Percentiles rank a stretch among this genome's conserved stretches.
These are phyloP conservation scores for Leptinotarsa tumamoca DNA, from an alignment of 2,888 invertebrate species.

Conservation along the genomic window DNA sequence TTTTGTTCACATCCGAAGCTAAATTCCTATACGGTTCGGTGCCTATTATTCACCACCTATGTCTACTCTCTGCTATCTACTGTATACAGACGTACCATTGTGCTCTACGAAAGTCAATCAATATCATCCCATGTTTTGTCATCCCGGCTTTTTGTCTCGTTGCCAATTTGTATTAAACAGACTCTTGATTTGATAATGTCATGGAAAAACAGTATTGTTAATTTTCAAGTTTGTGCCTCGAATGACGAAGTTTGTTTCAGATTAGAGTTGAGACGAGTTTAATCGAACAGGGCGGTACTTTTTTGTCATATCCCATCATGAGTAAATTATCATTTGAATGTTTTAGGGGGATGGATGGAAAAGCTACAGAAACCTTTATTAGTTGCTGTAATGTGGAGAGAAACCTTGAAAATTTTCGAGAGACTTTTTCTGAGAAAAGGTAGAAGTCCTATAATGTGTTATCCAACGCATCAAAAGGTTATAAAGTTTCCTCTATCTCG, in stretches of 20 bases:
- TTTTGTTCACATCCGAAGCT: slow-evolving; percentile 52
- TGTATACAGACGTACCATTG: slow-evolving; percentile 47
- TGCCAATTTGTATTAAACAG: slow-evolving; percentile 57
- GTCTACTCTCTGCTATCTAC: slow-evolving; percentile 47
- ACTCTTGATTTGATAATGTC: slow-evolving; percentile 50
- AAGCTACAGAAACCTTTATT: no score
- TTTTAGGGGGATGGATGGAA: background rate
- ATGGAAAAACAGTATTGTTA: slow-evolving; percentile 39
- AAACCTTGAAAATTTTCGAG: no score
- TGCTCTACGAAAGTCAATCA: slow-evolving; percentile 51
- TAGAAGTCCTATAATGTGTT: no score
- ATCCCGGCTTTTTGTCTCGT: slow-evolving; percentile 56
- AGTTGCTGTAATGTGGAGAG: no score
- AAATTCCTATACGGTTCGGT: slow-evolving; percentile 48
- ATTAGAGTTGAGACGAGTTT: background rate
- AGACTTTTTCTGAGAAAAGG: no score
- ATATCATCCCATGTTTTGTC: slow-evolving; percentile 52
- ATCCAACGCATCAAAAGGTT: no score
- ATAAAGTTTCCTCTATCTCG: no score
- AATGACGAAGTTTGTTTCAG: slow-evolving; percentile 40
- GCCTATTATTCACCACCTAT: slow-evolving; percentile 46
- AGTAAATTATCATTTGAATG: background rate
- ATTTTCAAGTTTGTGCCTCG: slow-evolving; percentile 39
- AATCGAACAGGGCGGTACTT: background rate
- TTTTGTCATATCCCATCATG: background rate